Percentiles rank a stretch among this genome's conserved stretches.
phyloP scores from a whole-genome alignment of 2,113 vertebrate species.

The Porphyrio hochstetteri region DNA sequence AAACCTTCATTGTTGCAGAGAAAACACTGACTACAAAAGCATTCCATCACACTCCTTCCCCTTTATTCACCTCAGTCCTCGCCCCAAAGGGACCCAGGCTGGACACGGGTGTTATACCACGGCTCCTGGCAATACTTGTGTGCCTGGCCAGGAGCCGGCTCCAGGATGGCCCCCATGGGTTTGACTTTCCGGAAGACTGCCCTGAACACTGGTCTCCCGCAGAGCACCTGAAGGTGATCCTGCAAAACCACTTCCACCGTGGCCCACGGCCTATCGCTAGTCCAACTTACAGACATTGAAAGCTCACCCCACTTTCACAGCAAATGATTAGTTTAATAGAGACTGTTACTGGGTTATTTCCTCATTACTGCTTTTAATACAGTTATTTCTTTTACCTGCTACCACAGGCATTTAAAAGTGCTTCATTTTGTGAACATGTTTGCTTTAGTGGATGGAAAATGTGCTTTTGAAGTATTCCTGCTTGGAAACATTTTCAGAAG shows the following conservation, averaged over 20 bases:
- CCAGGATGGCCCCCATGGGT: neutral
- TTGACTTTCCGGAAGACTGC: neutral
- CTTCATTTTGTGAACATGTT: neutral
- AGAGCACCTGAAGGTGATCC: neutral
- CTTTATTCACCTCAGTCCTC: neutral
- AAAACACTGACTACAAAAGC: neutral
- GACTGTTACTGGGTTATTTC: neutral
- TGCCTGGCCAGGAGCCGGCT: neutral
- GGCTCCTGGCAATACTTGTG: too few relatives aligned
- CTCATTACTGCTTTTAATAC: neutral
- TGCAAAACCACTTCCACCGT: neutral
- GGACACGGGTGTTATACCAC: neutral
- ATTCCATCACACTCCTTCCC: neutral
- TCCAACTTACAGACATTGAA: neutral
- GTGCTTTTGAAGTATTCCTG: conserved; percentile 34
- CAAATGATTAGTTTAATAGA: neutral
- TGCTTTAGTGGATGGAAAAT: conserved; percentile 9
- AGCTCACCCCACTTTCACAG: neutral
- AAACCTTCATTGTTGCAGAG: neutral
- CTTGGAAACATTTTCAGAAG: conserved; percentile 55
- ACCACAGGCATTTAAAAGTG: neutral
- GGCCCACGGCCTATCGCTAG: neutral
- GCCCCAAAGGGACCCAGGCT: neutral
- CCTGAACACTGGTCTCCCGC: neutral
- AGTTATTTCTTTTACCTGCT: neutral